Evolutionary conservation across 2,888 invertebrate genomes (phyloP), one percentile per base, ranked within the genome.

Genomic region (Drosophila niveifrons): DNA sequence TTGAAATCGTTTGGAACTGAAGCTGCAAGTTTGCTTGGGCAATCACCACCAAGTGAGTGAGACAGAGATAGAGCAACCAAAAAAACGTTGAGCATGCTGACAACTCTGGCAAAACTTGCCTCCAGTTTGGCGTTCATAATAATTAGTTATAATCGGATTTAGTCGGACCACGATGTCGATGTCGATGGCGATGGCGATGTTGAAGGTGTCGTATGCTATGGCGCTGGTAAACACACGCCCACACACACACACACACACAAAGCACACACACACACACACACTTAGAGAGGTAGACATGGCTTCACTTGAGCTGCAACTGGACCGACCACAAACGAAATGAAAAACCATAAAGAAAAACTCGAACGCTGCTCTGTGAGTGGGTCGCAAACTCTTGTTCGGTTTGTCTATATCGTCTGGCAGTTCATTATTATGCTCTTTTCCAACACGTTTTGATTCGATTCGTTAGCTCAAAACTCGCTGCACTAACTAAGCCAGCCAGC

Each of bases 71-170:
- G 28, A 53, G 28, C 28, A 23, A 23, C 23, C 4, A 23, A 23
- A 23, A 23, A 23, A 23, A 4, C 23, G 23, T 23, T 23, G 23
- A 56, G n/a, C 15, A 18, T 29, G 53, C 63, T 68, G 70, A 62
- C 75, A 79, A 67, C 39, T 41, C 39, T 44, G 41, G 28, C 46
- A 46, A 57, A 57, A 59, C 43, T 64, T 56, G 52, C 51, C 67
- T 66, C 36, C 51, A 67, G 58, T 63, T 73, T 78, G 61, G 66
- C 73, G 86, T 77, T 86, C 89, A 88, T 78, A 85, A 89, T 89
- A 89, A 89, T 89, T 89, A 89, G 90, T 89, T 85, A 89, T 90
- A 89, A 89, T 89, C 88, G 90, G 90, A 90, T 89, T 88, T 87
- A 64, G 82, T 81, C 73, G 85, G 55, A 69, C 61, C 61, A 47